Conservation (phyloP, 2,888 invertebrate genomes). For the Ichneumoninae sp. region DNA sequence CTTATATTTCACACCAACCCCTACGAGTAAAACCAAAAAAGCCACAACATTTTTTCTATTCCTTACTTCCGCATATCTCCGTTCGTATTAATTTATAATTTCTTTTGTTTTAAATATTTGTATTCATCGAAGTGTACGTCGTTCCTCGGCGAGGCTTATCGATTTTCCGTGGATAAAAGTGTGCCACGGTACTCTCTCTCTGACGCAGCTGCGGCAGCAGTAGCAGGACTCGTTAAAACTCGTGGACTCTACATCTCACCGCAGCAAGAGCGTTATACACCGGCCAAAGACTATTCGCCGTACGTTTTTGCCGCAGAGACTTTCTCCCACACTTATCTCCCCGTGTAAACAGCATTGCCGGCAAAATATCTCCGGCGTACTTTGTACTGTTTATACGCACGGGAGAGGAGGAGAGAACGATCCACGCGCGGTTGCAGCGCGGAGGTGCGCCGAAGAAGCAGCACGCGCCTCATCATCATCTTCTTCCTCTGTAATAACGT, state of each 20-base stretch:
- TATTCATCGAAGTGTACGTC: neutral
- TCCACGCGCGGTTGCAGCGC: neutral
- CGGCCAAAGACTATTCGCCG: neutral
- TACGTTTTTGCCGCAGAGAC: conserved; percentile 28
- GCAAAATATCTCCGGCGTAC: neutral
- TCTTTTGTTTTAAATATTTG: too few relatives aligned
- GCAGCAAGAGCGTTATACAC: neutral
- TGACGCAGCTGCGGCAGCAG: conserved; percentile 32
- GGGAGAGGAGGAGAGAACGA: neutral
- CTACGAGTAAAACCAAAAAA: neutral
- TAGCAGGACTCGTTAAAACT: neutral
- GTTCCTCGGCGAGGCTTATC: conserved; percentile 37
- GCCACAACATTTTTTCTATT: neutral
- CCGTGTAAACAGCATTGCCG: conserved; percentile 19
- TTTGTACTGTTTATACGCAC: conserved; percentile 5
- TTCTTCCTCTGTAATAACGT: conserved; percentile 44
- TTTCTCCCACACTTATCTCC: conserved; percentile 52
- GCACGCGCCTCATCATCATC: conserved; percentile 21
- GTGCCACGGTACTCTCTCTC: conserved; percentile 47
- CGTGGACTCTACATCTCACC: conserved; percentile 13
- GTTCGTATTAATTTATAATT: neutral
- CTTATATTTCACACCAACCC: neutral
- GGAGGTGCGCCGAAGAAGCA: neutral
- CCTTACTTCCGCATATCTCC: neutral
- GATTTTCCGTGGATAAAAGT: conserved; percentile 58